These are phyloP conservation scores for Ooceraea biroi DNA, from an alignment of 1,140 invertebrate genomes.

Conservation along the genomic window DNA sequence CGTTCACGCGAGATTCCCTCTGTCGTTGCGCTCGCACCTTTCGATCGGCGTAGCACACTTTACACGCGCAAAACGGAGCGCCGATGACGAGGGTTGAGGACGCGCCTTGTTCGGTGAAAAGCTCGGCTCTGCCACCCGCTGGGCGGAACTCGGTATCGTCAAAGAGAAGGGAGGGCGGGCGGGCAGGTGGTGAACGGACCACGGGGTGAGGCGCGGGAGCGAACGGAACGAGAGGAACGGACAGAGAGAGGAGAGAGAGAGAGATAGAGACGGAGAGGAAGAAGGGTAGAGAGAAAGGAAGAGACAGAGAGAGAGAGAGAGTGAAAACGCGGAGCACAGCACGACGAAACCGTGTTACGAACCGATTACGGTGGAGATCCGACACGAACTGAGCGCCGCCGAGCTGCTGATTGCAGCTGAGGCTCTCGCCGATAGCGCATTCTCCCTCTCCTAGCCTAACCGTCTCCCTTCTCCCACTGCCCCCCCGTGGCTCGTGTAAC, in stretches of 20 bases:
- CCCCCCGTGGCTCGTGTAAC: background rate
- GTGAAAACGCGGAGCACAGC: conserved; percentile 69
- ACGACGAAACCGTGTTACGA: conserved; percentile 66
- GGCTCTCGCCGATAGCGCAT: conserved; percentile 68
- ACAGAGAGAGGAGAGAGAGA: conserved; percentile 53
- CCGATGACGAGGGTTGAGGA: conserved; percentile 59
- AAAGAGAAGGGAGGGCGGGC: background rate
- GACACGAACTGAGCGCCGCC: conserved; percentile 80
- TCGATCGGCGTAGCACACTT: conserved; percentile 7
- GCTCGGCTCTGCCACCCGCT: conserved; percentile 61
- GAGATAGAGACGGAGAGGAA: conserved; percentile 33
- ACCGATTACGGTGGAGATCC: conserved; percentile 78
- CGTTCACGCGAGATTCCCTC: background rate
- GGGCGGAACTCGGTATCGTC: conserved; percentile 69
- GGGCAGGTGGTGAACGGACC: background rate
- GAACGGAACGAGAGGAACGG: conserved; percentile 1
- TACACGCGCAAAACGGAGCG: conserved; percentile 20
- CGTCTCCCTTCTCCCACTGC: background rate
- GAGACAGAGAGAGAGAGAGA: conserved; percentile 51
- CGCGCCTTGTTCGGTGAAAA: conserved; percentile 67
- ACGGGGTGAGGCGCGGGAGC: background rate
- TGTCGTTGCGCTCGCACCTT: conserved; percentile 16
- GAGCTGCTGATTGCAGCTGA: conserved; percentile 77
- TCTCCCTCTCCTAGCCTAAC: conserved; percentile 46
- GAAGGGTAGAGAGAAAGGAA: background rate